Base-by-base conservation (phyloP, 2,888 invertebrate genomes). In the Teleogryllus oceanicus region DNA sequence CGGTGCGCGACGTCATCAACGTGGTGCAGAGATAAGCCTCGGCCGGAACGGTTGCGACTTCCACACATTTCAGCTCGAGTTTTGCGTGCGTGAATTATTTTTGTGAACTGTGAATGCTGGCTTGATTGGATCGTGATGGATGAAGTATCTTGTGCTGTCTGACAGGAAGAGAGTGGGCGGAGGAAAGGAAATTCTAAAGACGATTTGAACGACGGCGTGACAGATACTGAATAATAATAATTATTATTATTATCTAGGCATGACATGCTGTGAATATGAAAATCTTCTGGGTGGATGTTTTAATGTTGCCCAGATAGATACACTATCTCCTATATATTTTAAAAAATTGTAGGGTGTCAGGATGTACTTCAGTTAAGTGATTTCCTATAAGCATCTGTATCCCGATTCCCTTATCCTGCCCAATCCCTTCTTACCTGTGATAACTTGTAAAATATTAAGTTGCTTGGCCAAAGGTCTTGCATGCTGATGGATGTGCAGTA, bases 1-100 rank as follows among this genome's bases (percentile, higher is more conserved):
- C 92, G 80, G 90, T 92, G 82, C 91, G 90, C 84, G 94, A 94
- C 85, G 91, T 94, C 81, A 91, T 93, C 83, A 92, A 93, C 85
- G 92, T 93, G 84, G 92, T 94, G 86, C 90, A 92, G 87, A 91
- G 92, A 88, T 92, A 87, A 85, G 85, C 75, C 11, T 12, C 21
- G 1, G 1, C 21, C 21, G 1, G 1, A 1, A 1, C 21, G 21
- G 21, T 21, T 1, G 21, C 21, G 1, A 1, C 5, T 37, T 37
- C 37, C 37, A 37, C 8, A 37, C 5, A 8, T 37, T 37, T 37
- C 8, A 37, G 8, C 37, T 8, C 37, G 37, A 37, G 37, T 37
- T 37, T 37, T 37, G 37, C 37, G 37, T 37, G 37, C 5, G 37
- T 5, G 37, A 37, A 37, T 8, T 37, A 37, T 37, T 37, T 37